phyloP scores from a whole-genome alignment of 1,140 invertebrate species.

The Drosophila orosa region DNA sequence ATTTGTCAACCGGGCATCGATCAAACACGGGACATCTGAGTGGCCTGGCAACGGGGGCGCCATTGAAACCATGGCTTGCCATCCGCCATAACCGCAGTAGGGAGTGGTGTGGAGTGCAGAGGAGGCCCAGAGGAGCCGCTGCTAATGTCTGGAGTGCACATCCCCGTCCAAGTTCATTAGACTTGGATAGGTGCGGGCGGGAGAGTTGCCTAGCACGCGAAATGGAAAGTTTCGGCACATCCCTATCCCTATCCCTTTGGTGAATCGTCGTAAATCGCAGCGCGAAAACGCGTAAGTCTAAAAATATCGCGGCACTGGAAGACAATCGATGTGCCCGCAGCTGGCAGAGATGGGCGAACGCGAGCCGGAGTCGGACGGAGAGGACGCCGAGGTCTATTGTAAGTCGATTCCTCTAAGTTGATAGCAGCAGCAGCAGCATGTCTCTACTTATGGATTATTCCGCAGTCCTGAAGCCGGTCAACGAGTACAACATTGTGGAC shows the following conservation, averaged over 20 bases:
- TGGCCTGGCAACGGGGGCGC: conserved; percentile 65
- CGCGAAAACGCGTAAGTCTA: conserved; percentile 45
- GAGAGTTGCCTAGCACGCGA: conserved; percentile 58
- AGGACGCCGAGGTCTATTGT: conserved; percentile 92
- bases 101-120: conserved; percentile 36
- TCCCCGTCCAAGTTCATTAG: conserved; percentile 79
- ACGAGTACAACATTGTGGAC: conserved; percentile 84
- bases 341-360: conserved; percentile 89
- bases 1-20: conserved; percentile 77
- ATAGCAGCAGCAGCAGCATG: conserved; percentile 33
- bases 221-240: conserved; percentile 70
- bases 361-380: conserved; percentile 93
- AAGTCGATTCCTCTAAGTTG: conserved; percentile 36
- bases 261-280: conserved; percentile 58
- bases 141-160: conserved; percentile 52
- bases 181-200: conserved; percentile 59
- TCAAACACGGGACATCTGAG: conserved; percentile 57
- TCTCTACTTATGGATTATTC: conserved; percentile 65
- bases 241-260: conserved; percentile 11
- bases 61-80: conserved; percentile 57
- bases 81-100: conserved; percentile 61
- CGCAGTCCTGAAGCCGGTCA: conserved; percentile 81
- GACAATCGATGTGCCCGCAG: conserved; percentile 48
- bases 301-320: conserved; percentile 56
- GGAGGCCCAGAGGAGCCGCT: conserved; percentile 15